Conservation (phyloP, 2,888 invertebrate species). For the Neelides folsomi region DNA sequence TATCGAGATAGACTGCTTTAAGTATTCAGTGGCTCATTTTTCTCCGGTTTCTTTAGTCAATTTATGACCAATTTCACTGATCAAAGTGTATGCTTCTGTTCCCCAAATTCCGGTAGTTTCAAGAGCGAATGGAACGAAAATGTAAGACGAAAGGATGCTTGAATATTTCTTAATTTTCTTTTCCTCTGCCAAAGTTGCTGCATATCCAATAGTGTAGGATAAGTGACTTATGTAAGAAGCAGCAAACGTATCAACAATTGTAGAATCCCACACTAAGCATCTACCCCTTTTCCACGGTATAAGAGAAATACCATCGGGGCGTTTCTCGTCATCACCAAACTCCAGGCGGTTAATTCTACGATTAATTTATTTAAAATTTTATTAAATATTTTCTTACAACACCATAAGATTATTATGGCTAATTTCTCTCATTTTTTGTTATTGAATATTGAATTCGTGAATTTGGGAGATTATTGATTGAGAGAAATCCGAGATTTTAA, state of each 20-base stretch:
- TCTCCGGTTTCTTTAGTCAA: slow-evolving; percentile 2
- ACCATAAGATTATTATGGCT: too few relatives aligned
- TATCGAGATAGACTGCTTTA: not conserved
- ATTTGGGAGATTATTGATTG: too few relatives aligned
- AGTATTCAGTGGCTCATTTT: slow-evolving; percentile 5
- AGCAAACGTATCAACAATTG: slow-evolving; percentile 7
- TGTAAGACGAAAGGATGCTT: not conserved
- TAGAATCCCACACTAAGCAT: slow-evolving; percentile 11
- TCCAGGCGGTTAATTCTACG: slow-evolving; percentile 10
- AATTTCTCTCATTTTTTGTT: too few relatives aligned
- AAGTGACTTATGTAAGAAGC: too few relatives aligned
- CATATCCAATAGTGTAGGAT: not conserved
- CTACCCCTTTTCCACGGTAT: slow-evolving; percentile 5
- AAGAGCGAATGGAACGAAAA: slow-evolving; percentile 1
- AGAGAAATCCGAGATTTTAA: too few relatives aligned
- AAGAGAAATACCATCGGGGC: slow-evolving; percentile 7
- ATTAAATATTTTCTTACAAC: too few relatives aligned
- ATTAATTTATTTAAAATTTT: too few relatives aligned
- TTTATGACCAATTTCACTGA: too few relatives aligned
- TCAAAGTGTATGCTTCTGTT: too few relatives aligned
- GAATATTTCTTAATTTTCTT: not conserved
- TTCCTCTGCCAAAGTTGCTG: not conserved
- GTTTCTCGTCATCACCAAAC: slow-evolving; percentile 6
- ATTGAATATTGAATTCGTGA: too few relatives aligned
- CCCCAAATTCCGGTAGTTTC: slow-evolving; percentile 5